phyloP scores from a whole-genome alignment of 92 coral and sea anemone genomes.

The Epizoanthus scotinus region DNA sequence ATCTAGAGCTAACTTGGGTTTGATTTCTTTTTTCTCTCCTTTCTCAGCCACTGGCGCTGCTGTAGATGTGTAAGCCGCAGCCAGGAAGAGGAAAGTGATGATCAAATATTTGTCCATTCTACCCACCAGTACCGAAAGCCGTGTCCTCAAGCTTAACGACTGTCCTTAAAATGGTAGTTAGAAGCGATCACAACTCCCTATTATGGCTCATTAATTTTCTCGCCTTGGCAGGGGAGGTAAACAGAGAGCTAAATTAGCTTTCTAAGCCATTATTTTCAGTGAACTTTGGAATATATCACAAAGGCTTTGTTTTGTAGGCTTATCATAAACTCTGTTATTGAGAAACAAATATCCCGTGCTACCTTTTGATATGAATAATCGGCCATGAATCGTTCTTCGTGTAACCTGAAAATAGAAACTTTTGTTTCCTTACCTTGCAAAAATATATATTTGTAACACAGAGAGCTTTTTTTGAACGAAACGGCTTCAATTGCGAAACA shows the following conservation, averaged over 20 bases:
- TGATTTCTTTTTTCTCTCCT: not conserved
- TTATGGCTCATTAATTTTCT: slow-evolving; percentile 34
- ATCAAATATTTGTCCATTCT: not conserved
- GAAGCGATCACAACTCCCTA: not conserved
- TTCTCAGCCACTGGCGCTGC: not conserved
- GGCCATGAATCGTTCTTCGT: no score
- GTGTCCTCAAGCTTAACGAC: not conserved
- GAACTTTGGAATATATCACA: not conserved
- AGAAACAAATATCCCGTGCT: not conserved
- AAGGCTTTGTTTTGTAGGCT: not conserved
- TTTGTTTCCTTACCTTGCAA: not conserved
- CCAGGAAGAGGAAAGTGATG: not conserved
- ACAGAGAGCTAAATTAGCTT: slow-evolving; percentile 9
- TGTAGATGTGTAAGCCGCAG: not conserved
- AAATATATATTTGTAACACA: not conserved
- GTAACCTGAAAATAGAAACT: not conserved
- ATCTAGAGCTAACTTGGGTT: not conserved
- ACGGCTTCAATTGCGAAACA: not conserved
- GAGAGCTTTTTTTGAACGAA: not conserved
- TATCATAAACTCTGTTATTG: not conserved
- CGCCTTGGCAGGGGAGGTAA: slow-evolving; percentile 22
- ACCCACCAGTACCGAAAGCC: not conserved
- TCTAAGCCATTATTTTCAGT: not conserved
- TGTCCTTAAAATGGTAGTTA: slow-evolving; percentile 19
- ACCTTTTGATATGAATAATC: not conserved